phyloP scores from a whole-genome alignment of 2,797 vertebrate species.

The Netta rufina region DNA sequence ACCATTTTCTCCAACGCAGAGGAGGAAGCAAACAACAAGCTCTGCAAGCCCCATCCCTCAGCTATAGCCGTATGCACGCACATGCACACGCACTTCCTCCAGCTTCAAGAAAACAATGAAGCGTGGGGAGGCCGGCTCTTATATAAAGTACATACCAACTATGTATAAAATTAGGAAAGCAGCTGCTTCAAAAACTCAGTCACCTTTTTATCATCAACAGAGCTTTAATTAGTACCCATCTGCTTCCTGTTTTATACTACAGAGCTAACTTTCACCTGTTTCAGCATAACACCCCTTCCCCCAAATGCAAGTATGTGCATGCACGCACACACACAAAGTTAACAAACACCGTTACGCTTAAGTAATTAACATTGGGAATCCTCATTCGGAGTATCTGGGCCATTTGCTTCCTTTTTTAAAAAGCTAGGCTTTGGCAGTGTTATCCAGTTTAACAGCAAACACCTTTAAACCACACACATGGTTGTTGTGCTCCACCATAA shows the following conservation, averaged over 20 bases:
- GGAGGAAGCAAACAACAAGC: background rate
- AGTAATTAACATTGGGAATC: background rate
- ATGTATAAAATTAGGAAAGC: constrained; percentile 76
- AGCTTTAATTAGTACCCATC: constrained; percentile 82
- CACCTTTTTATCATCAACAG: constrained; percentile 76
- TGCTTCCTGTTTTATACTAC: constrained; percentile 81
- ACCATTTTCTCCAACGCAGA: background rate
- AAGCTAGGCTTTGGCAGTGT: background rate
- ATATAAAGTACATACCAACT: background rate
- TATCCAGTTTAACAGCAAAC: background rate
- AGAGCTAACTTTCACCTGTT: constrained; percentile 78
- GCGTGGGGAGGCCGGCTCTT: constrained; percentile 27
- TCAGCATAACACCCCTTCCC: constrained; percentile 55
- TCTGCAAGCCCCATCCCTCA: background rate
- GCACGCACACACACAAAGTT: background rate
- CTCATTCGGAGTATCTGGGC: constrained; percentile 27
- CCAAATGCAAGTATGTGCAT: background rate
- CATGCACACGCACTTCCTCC: constrained; percentile 51
- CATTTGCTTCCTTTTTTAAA: background rate
- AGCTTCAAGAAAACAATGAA: constrained; percentile 13
- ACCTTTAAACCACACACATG: background rate
- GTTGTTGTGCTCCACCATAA: background rate
- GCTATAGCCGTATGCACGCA: constrained; percentile 30
- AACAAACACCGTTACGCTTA: background rate
- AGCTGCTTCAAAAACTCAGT: constrained; percentile 76